These are phyloP conservation scores for Ophion obscuratus DNA, from an alignment of 2,888 invertebrate genomes.

Conservation along the genomic window DNA sequence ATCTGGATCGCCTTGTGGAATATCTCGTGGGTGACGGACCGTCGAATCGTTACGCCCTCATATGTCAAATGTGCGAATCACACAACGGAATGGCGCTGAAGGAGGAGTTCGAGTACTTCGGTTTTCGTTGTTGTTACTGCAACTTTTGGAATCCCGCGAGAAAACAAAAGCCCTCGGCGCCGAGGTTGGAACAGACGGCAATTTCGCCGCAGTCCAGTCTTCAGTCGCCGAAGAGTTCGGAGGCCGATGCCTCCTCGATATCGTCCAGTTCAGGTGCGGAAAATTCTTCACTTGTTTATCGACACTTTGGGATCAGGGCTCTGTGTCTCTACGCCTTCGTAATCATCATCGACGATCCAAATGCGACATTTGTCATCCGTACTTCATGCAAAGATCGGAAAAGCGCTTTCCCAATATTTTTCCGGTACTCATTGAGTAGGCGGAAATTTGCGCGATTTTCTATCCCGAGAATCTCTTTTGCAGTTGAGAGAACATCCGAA, in stretches of 20 bases:
- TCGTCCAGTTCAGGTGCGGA: constrained; percentile 63
- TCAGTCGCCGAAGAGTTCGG: constrained; percentile 44
- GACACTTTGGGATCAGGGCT: neutral
- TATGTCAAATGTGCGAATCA: constrained; percentile 94
- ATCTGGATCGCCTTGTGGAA: constrained; percentile 96
- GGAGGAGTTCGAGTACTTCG: constrained; percentile 89
- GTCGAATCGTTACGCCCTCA: constrained; percentile 96
- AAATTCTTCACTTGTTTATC: neutral
- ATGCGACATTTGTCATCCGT: neutral
- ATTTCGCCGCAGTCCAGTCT: constrained; percentile 60
- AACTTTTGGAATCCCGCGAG: constrained; percentile 93
- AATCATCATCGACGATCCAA: neutral
- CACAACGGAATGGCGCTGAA: constrained; percentile 96
- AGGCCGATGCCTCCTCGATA: constrained; percentile 55
- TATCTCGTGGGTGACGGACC: constrained; percentile 98
- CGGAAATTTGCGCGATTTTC: neutral
- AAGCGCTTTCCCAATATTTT: neutral
- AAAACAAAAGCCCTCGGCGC: constrained; percentile 93
- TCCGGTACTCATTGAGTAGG: neutral
- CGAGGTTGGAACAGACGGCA: constrained; percentile 84
- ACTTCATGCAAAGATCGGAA: neutral
- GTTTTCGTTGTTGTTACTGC: constrained; percentile 97
- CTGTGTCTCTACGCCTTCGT: neutral
- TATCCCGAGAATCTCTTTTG: neutral
- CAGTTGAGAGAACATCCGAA: constrained; percentile 32